Conservation (phyloP, 2,888 invertebrate species). For the Drosophila anceps region DNA sequence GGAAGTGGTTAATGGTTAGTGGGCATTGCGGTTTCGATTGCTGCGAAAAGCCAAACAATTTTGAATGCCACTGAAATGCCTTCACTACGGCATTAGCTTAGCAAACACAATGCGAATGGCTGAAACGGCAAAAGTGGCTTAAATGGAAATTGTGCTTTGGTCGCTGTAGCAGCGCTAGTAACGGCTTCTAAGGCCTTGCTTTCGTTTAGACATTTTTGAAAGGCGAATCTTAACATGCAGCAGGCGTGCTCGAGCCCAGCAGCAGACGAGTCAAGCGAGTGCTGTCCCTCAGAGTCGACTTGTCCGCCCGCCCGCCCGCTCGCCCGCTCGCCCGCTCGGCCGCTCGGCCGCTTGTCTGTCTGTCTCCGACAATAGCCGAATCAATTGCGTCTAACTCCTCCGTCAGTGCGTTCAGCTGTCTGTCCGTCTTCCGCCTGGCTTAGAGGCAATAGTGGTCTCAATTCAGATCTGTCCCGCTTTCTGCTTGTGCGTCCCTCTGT, state of each 20-base stretch:
- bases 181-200: neutral
- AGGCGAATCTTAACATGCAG: neutral
- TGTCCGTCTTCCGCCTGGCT: too few relatives aligned
- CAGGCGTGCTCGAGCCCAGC: neutral
- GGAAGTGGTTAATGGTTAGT: neutral
- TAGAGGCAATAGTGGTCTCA: too few relatives aligned
- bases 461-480: neutral
- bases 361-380: too few relatives aligned
- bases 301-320: too few relatives aligned
- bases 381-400: too few relatives aligned
- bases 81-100: neutral
- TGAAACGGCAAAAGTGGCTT: neutral
- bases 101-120: neutral
- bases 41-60: conserved; percentile 10
- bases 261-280: neutral
- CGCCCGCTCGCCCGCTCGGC: too few relatives aligned
- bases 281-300: neutral
- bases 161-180: neutral
- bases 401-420: too few relatives aligned
- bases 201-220: neutral
- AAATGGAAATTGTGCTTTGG: neutral
- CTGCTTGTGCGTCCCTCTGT: neutral
- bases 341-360: too few relatives aligned
- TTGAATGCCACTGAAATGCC: neutral
- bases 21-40: conserved; percentile 29